Evolutionary conservation across 2,888 invertebrate species (phyloP).

Genomic region (Melanotus villosus): DNA sequence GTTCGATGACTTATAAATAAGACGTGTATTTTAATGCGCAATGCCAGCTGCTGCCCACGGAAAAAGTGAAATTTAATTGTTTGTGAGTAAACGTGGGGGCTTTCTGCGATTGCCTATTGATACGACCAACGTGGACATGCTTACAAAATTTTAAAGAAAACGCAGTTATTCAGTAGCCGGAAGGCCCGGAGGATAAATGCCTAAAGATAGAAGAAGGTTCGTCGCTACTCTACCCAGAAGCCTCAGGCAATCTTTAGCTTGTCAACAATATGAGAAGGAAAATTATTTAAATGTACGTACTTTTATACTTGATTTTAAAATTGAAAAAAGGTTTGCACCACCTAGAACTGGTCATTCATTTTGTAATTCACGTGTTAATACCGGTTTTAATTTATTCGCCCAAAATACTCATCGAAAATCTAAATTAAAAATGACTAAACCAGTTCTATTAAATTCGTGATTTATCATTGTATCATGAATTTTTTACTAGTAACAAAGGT

Average conservation of each 20-base stretch:
- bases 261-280: slow-evolving; percentile 21
- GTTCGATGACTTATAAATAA: slow-evolving; percentile 14
- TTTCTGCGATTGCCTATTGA: neutral
- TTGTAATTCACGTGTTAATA: too few relatives aligned
- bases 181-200: neutral
- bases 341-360: too few relatives aligned
- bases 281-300: slow-evolving; percentile 26
- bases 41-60: neutral
- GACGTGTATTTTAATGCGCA: neutral
- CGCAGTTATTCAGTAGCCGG: neutral
- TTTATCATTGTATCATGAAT: too few relatives aligned
- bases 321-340: too few relatives aligned
- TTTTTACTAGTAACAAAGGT: too few relatives aligned
- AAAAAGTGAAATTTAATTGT: slow-evolving; percentile 10
- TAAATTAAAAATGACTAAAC: too few relatives aligned
- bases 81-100: neutral
- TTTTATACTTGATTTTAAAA: too few relatives aligned
- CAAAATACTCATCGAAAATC: too few relatives aligned
- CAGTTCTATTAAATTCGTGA: too few relatives aligned
- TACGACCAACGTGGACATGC: neutral
- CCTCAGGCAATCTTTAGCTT: neutral
- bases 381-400: too few relatives aligned
- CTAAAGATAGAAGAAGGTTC: neutral
- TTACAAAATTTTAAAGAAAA: too few relatives aligned
- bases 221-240: neutral